Evolutionary conservation across 2,888 invertebrate genomes (phyloP).

Genomic region (Minunthozetes semirufus): DNA sequence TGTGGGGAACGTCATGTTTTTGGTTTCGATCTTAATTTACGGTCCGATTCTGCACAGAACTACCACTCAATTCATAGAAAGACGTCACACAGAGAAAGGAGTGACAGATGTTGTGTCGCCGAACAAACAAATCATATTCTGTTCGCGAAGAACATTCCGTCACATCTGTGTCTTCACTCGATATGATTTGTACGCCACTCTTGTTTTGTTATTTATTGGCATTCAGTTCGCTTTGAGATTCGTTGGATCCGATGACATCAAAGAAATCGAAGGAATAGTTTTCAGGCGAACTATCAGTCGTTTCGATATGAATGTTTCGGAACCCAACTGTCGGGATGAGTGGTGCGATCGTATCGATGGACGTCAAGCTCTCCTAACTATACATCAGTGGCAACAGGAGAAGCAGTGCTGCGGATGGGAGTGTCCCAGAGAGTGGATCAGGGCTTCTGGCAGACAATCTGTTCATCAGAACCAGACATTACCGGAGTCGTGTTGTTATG

Average conservation of each 20-base stretch:
- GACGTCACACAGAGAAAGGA: background rate
- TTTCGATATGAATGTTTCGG: background rate
- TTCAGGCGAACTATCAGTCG: background rate
- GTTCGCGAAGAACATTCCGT: background rate
- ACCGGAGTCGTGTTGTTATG: background rate
- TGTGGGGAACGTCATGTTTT: background rate
- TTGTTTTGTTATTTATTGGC: background rate
- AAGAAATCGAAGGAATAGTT: background rate
- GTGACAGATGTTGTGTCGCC: background rate
- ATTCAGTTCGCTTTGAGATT: background rate
- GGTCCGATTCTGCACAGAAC: background rate
- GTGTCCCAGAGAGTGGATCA: background rate
- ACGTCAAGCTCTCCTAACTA: background rate
- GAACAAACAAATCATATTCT: background rate
- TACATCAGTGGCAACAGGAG: background rate
- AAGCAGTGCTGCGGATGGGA: conserved; percentile 2
- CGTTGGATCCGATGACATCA: background rate
- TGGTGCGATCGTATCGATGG: background rate
- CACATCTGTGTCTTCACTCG: conserved; percentile 7
- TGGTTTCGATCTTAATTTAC: background rate
- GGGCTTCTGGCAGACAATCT: no score
- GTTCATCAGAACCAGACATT: background rate
- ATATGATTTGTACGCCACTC: background rate
- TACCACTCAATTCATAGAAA: background rate
- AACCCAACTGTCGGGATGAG: background rate